Evolutionary conservation across 2,797 vertebrate genomes (phyloP).

Genomic region (Malurus splendens): DNA sequence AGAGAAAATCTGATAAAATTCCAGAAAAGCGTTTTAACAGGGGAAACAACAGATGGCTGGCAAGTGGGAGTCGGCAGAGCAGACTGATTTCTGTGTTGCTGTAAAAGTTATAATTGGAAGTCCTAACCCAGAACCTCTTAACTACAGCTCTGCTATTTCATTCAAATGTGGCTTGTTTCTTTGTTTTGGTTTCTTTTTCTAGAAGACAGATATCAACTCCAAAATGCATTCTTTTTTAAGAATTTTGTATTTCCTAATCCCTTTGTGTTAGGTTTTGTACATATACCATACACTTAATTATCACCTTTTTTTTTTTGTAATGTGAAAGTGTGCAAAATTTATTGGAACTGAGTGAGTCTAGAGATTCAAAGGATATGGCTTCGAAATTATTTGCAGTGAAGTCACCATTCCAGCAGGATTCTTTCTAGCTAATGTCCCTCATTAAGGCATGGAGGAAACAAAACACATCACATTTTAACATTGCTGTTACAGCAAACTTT

Average conservation of each 20-base stretch:
- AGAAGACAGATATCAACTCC: conserved; percentile 26
- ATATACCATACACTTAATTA: conserved; percentile 48
- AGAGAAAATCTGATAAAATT: background rate
- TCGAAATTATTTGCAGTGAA: conserved; percentile 51
- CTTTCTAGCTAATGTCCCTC: conserved; percentile 19
- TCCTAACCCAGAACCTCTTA: background rate
- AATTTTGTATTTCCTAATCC: conserved; percentile 45
- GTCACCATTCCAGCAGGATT: background rate
- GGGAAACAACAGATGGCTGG: background rate
- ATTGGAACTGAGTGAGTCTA: conserved; percentile 52
- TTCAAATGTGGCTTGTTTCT: background rate
- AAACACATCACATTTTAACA: conserved; percentile 1
- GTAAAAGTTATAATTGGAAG: background rate
- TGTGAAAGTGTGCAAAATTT: conserved; percentile 59
- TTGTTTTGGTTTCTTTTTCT: background rate
- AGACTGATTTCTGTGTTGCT: background rate
- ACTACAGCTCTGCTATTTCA: background rate
- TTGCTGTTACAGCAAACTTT: conserved; percentile 28
- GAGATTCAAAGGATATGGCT: conserved; percentile 38
- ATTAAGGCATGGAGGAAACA: conserved; percentile 20
- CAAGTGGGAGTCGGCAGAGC: background rate
- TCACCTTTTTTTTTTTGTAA: conserved; percentile 29
- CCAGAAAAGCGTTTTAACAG: background rate
- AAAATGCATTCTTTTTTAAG: conserved; percentile 37
- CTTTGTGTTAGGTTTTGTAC: conserved; percentile 44